Percentiles rank a stretch among this genome's conserved stretches.
These are phyloP conservation scores for Pyrrhosoma nymphula DNA, from an alignment of 2,888 invertebrate species.

Conservation along the genomic window DNA sequence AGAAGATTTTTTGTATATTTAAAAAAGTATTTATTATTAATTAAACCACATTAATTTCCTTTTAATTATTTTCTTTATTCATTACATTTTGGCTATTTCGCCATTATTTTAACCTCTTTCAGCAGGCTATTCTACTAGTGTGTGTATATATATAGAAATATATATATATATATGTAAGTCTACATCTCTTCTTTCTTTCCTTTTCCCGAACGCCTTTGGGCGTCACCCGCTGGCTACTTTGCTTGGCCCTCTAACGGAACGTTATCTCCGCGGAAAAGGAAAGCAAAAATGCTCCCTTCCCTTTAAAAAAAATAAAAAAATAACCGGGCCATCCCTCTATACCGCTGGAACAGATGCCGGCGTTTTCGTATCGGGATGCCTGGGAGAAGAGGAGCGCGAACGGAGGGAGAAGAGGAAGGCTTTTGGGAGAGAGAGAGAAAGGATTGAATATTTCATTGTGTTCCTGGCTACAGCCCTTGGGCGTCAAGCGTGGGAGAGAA, in stretches of 20 bases:
- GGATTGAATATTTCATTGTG: slow-evolving; percentile 2
- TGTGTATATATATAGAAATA: no score
- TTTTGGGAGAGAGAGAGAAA: not conserved
- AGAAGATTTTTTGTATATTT: no score
- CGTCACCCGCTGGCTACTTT: not conserved
- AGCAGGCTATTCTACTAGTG: no score
- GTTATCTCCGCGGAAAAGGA: not conserved
- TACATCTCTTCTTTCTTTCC: not conserved
- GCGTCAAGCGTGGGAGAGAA: not conserved
- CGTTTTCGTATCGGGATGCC: not conserved
- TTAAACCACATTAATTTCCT: no score
- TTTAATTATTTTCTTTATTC: no score
- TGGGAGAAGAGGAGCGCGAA: no score
- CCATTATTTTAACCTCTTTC: no score
- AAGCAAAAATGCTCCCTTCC: not conserved
- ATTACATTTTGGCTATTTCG: no score
- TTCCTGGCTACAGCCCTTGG: not conserved
- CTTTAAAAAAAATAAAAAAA: not conserved
- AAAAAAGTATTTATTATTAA: no score
- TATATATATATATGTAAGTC: no score
- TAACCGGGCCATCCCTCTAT: not conserved
- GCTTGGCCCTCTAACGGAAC: not conserved
- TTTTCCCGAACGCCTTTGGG: not conserved
- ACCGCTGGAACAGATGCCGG: not conserved
- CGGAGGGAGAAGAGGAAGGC: not conserved